phyloP scores from a whole-genome alignment of 2,888 invertebrate species.

The Cryptocephalus primarius region DNA sequence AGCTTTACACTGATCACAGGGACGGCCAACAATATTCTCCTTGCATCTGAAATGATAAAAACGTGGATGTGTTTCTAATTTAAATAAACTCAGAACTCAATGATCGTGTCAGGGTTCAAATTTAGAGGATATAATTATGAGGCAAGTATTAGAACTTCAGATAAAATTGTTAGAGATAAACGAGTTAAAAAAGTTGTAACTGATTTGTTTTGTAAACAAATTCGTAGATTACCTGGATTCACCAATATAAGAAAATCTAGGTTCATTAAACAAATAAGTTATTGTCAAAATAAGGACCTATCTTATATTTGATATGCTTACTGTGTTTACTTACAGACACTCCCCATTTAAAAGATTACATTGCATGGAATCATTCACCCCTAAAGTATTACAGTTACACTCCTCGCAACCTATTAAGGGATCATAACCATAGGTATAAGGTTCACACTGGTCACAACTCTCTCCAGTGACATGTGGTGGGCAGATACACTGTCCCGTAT shows the following conservation, averaged over 20 bases:
- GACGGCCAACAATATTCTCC: constrained; percentile 74
- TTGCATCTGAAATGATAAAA: constrained; percentile 52
- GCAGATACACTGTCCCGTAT: constrained; percentile 72
- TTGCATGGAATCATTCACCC: constrained; percentile 69
- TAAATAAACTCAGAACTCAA: too few species aligned
- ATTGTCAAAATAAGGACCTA: too few species aligned
- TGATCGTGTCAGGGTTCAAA: too few species aligned
- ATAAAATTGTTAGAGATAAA: too few species aligned
- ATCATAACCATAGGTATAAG: constrained; percentile 86
- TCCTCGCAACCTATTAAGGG: constrained; percentile 90
- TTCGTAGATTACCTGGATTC: too few species aligned
- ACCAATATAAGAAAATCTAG: too few species aligned
- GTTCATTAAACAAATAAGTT: too few species aligned
- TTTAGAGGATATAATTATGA: too few species aligned
- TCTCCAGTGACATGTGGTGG: constrained; percentile 83
- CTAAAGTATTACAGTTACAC: constrained; percentile 80
- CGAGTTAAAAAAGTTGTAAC: too few species aligned
- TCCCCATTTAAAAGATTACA: constrained; percentile 82
- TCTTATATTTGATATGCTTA: too few species aligned
- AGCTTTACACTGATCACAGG: constrained; percentile 77
- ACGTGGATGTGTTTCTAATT: neutral
- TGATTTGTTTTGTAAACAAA: too few species aligned
- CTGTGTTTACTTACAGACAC: constrained; percentile 52
- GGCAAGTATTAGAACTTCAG: too few species aligned
- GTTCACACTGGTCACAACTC: constrained; percentile 79